Evolutionary conservation across 1,140 invertebrate genomes (phyloP).

Genomic region (Heliothis virescens): DNA sequence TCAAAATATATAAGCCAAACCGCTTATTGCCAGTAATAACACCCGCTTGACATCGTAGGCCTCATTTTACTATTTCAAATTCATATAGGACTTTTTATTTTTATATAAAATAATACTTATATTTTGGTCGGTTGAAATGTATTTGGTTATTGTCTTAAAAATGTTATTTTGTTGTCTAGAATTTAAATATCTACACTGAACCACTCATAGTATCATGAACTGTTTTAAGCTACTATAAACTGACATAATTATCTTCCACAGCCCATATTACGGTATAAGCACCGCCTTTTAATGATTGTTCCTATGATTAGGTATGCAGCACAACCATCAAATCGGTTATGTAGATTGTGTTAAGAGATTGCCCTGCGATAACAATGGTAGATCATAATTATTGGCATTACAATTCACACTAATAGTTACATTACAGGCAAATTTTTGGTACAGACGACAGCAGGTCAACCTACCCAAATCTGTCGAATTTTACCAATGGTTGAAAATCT

Average conservation of each 20-base stretch:
- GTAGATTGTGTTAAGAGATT: not conserved
- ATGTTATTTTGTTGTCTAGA: not conserved
- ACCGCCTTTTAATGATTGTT: not conserved
- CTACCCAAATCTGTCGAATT: too few species aligned
- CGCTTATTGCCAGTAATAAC: conserved; percentile 24
- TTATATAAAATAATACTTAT: not conserved
- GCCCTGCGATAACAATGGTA: too few species aligned
- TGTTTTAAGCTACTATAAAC: not conserved
- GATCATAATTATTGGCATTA: too few species aligned
- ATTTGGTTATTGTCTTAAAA: too few species aligned
- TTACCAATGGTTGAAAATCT: too few species aligned
- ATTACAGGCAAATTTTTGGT: too few species aligned
- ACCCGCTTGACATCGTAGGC: not conserved
- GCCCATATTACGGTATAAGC: not conserved
- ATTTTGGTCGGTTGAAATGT: not conserved
- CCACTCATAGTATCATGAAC: not conserved
- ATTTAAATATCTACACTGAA: not conserved
- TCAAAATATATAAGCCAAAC: conserved; percentile 33
- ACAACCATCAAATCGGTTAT: not conserved
- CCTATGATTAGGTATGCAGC: not conserved
- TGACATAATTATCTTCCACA: not conserved
- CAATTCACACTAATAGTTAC: too few species aligned
- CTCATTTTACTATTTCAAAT: not conserved
- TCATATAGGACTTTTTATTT: not conserved
- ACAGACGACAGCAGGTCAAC: too few species aligned